phyloP scores from a whole-genome alignment of 2,888 invertebrate genomes.

The Platycnemis pennipes region DNA sequence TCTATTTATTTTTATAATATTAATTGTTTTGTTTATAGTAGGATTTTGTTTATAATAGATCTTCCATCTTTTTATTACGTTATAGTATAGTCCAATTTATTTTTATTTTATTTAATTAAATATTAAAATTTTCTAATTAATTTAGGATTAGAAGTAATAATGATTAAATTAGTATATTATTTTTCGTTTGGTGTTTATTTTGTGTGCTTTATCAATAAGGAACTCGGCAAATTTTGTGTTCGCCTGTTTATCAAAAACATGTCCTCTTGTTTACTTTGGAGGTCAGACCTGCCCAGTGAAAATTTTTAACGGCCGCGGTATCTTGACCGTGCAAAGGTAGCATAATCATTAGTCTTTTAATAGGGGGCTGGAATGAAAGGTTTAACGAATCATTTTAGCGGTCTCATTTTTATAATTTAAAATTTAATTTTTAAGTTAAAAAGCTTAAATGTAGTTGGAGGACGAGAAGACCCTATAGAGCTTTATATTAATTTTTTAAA shows the following conservation, averaged over 20 bases:
- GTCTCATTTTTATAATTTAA: constrained; percentile 81
- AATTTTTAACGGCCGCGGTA: constrained; percentile 88
- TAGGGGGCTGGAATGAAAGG: constrained; percentile 89
- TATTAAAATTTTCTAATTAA: constrained; percentile 79
- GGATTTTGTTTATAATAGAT: constrained; percentile 83
- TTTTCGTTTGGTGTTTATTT: constrained; percentile 76
- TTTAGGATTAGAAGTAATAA: constrained; percentile 78
- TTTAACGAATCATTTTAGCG: constrained; percentile 84
- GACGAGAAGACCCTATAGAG: constrained; percentile 91
- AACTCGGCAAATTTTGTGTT: constrained; percentile 85
- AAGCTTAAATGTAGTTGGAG: constrained; percentile 84
- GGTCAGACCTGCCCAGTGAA: constrained; percentile 88
- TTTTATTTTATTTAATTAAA: constrained; percentile 76
- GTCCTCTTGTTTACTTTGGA: constrained; percentile 85
- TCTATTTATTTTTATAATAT: constrained; percentile 77
- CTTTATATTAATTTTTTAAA: constrained; percentile 80
- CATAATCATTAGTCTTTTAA: constrained; percentile 91
- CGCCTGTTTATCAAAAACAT: constrained; percentile 91
- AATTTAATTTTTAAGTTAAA: constrained; percentile 84
- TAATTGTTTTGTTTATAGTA: constrained; percentile 77
- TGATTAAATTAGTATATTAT: constrained; percentile 69
- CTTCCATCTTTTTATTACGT: constrained; percentile 81
- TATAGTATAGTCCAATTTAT: constrained; percentile 79
- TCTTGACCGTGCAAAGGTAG: constrained; percentile 90
- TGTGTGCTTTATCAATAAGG: constrained; percentile 78